These are phyloP conservation scores for Natrix natrix DNA, from an alignment of 2,797 vertebrate species.

Conservation along the genomic window DNA sequence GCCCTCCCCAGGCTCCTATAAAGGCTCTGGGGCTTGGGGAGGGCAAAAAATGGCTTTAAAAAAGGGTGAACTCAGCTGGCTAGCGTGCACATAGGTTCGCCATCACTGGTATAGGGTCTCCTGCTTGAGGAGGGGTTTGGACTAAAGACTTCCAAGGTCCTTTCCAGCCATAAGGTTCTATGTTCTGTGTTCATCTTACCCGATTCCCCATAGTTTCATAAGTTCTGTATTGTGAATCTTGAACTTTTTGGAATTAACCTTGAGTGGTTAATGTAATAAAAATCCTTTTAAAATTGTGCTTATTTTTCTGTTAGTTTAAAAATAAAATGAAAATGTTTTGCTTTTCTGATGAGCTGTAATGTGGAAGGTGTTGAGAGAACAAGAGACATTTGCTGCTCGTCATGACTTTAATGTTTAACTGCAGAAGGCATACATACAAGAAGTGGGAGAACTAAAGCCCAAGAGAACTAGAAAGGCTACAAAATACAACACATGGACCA, in stretches of 20 bases:
- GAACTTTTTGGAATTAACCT: not conserved
- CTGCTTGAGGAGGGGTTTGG: not conserved
- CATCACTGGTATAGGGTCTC: not conserved
- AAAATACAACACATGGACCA: conserved; percentile 97
- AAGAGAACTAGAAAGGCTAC: conserved; percentile 92
- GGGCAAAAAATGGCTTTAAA: too few relatives aligned
- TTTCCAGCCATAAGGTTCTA: not conserved
- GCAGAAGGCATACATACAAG: conserved; percentile 93
- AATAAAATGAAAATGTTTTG: not conserved
- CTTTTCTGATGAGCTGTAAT: not conserved
- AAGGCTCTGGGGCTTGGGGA: too few relatives aligned
- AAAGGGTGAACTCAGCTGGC: too few relatives aligned
- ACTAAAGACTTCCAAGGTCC: not conserved
- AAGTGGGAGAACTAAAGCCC: conserved; percentile 93
- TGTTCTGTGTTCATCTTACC: not conserved
- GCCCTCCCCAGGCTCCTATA: too few relatives aligned
- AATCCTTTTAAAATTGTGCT: not conserved
- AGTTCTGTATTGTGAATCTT: not conserved
- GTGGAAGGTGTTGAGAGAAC: conserved; percentile 56
- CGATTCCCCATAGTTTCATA: not conserved
- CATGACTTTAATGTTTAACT: conserved; percentile 93
- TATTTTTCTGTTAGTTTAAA: not conserved
- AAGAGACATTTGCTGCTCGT: conserved; percentile 69
- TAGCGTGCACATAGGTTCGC: too few relatives aligned
- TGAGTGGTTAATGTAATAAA: not conserved